These are phyloP conservation scores for Coecobrya sp. DNA, from an alignment of 2,888 invertebrate species.

Conservation along the genomic window DNA sequence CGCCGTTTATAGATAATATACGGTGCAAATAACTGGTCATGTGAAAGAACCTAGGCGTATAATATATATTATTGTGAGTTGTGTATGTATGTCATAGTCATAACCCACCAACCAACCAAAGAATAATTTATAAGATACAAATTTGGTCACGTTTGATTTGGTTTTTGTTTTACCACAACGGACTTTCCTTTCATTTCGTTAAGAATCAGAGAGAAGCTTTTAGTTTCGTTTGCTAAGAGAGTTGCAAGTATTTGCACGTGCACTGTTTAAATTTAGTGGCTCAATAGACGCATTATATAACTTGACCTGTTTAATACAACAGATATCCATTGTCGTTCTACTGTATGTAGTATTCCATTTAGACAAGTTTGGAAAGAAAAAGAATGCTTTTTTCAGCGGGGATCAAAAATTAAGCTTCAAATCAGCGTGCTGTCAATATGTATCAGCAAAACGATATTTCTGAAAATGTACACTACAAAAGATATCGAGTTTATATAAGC, in stretches of 20 bases:
- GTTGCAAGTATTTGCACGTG: no score
- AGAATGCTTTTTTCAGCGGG: neutral
- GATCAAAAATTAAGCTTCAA: neutral
- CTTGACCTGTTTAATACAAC: no score
- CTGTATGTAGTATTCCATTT: neutral
- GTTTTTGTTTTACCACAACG: neutral
- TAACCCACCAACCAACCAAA: neutral
- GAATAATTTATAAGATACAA: slow-evolving; percentile 5
- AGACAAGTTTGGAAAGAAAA: neutral
- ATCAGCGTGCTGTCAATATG: slow-evolving; percentile 13
- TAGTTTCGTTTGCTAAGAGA: neutral
- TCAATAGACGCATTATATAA: no score
- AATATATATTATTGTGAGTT: neutral
- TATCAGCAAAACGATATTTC: neutral
- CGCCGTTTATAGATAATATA: neutral
- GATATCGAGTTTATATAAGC: neutral
- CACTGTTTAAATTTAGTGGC: no score
- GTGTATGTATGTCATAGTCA: neutral
- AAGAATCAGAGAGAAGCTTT: neutral
- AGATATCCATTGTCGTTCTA: no score
- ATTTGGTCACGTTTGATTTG: neutral
- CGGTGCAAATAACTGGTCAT: neutral
- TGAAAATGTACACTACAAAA: neutral
- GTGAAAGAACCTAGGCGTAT: neutral
- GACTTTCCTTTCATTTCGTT: neutral